Evolutionary conservation across 2,113 vertebrate genomes (phyloP).

Genomic region (Indicator maculatus): DNA sequence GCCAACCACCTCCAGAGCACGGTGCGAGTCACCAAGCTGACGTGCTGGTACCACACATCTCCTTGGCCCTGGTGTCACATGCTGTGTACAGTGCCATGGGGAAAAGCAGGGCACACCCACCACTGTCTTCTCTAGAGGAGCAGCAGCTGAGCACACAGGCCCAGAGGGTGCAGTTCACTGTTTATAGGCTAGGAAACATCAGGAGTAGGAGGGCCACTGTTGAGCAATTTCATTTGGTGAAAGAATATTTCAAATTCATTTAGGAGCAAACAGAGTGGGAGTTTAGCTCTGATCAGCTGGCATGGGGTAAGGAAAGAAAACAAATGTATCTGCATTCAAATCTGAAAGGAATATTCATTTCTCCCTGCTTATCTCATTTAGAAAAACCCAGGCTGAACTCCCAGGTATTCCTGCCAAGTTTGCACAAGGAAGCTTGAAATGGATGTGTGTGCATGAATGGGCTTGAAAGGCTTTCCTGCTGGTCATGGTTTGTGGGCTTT

Average conservation of each 20-base stretch:
- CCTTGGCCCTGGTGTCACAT: background rate
- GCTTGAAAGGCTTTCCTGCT: background rate
- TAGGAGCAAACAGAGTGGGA: background rate
- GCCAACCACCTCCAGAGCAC: background rate
- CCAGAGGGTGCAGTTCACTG: background rate
- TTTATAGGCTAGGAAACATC: background rate
- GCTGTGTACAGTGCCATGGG: background rate
- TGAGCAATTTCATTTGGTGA: background rate
- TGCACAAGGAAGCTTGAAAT: background rate
- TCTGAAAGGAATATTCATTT: background rate
- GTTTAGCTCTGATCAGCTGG: background rate
- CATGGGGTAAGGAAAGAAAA: background rate
- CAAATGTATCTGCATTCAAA: background rate
- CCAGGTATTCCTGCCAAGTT: background rate
- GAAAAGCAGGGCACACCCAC: background rate
- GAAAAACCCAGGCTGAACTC: background rate
- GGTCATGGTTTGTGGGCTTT: accelerated
- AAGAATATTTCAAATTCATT: background rate
- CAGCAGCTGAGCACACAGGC: background rate
- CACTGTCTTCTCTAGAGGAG: background rate
- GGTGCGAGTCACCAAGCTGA: background rate
- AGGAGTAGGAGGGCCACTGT: background rate
- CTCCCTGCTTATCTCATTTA: background rate
- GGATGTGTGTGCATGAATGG: background rate
- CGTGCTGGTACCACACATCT: accelerated